Base-by-base conservation (phyloP, 1,140 invertebrate genomes). In the Stenopsyche tienmushanensis region DNA sequence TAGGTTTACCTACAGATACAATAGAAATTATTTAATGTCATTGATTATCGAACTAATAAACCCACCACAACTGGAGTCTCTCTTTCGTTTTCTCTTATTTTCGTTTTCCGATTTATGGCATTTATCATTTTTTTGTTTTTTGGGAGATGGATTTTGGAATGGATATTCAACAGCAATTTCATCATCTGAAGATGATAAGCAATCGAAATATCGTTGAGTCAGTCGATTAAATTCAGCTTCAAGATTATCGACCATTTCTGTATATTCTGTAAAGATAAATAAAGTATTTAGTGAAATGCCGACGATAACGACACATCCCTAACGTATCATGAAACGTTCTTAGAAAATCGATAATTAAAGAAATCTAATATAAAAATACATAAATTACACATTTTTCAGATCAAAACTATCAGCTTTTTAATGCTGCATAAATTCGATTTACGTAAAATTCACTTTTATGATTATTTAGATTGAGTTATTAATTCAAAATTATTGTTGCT, bases 201-300 rank as follows among this genome's bases (percentile, higher is more conserved):
- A 86, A 72, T 92, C 89, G 34, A 94, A 84, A 77, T 90, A 94
- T 72, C 89, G 86, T 72, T 90, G 87, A 5, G 90, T 88, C 0
- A 90, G 85, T 62, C 85, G 84, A 58, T 91, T 85, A 73, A 94
- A 94, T 20, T 87, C 89, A 71, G 88, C 84, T 75, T 90, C 86
- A 26, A 94, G 77, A 72, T 88, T 92, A 72, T 89, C 86, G 0
- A 90, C 92, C 92, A 94, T 94, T 73, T 88, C 87, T 1, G 91
- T 93, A 71, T 94, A 94, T 77, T 94, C 92, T 93, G 76, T 25
- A 83, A 83, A 69, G 67, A 23, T 13, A 34, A 55, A 55, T n/a
- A 54, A 25, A 20, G 5, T 5, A 47, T 15, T 47, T 8, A 47
- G 17, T 47, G 18, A 47, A 5, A 9, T 5, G 7, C 8, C 5